Evolutionary conservation across 1,140 invertebrate genomes (phyloP).

Genomic region (Drosophila athabasca): DNA sequence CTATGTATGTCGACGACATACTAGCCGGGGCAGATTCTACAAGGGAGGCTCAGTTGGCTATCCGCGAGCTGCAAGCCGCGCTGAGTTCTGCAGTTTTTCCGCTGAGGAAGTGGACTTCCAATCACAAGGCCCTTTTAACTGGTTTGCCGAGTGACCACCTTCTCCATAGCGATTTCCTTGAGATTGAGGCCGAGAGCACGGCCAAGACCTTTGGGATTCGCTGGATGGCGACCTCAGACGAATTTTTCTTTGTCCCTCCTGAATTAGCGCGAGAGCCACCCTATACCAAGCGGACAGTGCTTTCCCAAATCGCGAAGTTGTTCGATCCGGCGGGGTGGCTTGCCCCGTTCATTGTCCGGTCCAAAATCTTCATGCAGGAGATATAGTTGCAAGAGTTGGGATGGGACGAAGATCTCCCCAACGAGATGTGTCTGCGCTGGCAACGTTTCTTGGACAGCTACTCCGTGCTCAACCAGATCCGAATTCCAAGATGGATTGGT

Average conservation of each 20-base stretch:
- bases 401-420: constrained; percentile 79
- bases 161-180: no score
- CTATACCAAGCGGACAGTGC: constrained; percentile 16
- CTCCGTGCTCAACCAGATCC: constrained; percentile 3
- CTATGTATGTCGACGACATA: no score
- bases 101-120: no score
- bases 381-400: constrained; percentile 72
- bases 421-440: constrained; percentile 37
- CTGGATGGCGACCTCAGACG: constrained; percentile 45
- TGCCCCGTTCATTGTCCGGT: constrained; percentile 67
- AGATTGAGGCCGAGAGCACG: no score
- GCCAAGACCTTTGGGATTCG: constrained; percentile 31
- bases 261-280: not conserved
- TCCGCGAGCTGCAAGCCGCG: no score
- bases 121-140: no score
- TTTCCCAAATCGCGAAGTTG: constrained; percentile 25
- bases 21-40: no score
- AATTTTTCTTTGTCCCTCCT: constrained; percentile 46
- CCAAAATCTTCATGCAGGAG: constrained; percentile 84
- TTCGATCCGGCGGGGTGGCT: no score
- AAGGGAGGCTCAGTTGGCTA: no score
- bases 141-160: no score
- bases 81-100: no score
- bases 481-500: constrained; percentile 38
- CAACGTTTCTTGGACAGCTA: constrained; percentile 12